phyloP scores from a whole-genome alignment of 2,113 vertebrate species.

The Apteryx mantelli region DNA sequence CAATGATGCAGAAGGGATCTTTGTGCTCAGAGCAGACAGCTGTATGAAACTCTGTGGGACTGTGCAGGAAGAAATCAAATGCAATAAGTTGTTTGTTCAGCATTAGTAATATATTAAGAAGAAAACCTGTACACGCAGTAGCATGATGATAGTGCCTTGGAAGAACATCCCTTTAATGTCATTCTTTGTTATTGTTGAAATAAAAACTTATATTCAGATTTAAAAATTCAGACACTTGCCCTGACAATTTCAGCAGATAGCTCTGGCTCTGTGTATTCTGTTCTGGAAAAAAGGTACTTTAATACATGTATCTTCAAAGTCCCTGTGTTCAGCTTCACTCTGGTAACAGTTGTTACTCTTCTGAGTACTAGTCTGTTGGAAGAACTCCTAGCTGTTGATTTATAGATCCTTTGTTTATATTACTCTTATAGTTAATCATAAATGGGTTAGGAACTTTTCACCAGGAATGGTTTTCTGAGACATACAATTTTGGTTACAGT shows the following conservation, averaged over 20 bases:
- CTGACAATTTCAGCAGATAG: background rate
- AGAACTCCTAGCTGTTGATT: background rate
- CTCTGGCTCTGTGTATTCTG: background rate
- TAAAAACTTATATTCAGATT: background rate
- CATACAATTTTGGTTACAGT: background rate
- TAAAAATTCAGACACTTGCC: background rate
- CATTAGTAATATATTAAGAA: background rate
- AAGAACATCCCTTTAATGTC: background rate
- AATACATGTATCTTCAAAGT: fast-evolving
- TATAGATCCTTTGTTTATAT: background rate
- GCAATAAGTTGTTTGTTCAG: background rate
- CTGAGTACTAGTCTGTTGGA: background rate
- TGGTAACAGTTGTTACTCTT: background rate
- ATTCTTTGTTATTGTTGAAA: background rate
- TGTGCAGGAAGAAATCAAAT: background rate
- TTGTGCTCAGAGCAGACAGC: background rate
- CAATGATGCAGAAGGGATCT: background rate
- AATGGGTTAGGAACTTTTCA: background rate
- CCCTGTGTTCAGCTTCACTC: background rate
- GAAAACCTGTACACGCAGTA: background rate
- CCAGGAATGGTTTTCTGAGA: background rate
- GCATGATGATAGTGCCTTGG: background rate
- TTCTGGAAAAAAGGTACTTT: background rate
- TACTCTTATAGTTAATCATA: background rate
- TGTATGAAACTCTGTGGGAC: background rate